Evolutionary conservation across 1,140 invertebrate genomes (phyloP), one percentile per base, ranked within the genome.

Genomic region (Oryzaephilus surinamensis): DNA sequence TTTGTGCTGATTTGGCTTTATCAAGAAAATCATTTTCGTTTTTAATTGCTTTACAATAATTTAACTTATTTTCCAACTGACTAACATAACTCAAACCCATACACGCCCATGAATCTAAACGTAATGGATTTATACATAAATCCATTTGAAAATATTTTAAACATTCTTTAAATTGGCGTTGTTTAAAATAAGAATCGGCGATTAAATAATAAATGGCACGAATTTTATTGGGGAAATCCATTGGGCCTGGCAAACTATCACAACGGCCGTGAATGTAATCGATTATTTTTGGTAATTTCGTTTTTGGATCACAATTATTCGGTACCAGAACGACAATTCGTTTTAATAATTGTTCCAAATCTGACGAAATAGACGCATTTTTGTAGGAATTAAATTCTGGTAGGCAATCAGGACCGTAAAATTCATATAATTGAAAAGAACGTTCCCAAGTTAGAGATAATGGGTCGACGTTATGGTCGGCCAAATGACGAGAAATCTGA

Each of bases 181-280:
- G 70, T 64, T 96, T 97, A 55, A 95, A 92, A 63, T 94, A 82
- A 67, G 84, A 90, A 67, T 96, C 92, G 4, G 78, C 92, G 19
- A 96, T 61, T 2, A 95, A 66, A 59, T 93, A 96, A 60, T 86
- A 96, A 28, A 93, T 76, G 24, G 84, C 77, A 11, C 50, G 45
- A 6, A 58, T 46, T 51, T 55, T 57, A 16, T 43, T 28, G 2
- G 60, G 57, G 39, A 62, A 62, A 6, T 60, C 49, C 8, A 59
- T 41, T 0, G 54, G 30, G 30, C 53, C 51, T 1, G 77, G 74
- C 31, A 77, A 54, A 38, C 65, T 63, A 2, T 73, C 62, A 15
- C 52, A 64, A 13, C 70, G 62, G 17, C 77, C 78, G 33, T 76
- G 66, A n/a, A 86, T 74, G 50, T 73, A 85, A 21, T 72, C 70